A percentile compares a stretch with the other conserved stretches of the same genome.
These are phyloP conservation scores for Aphidius gifuensis DNA, from an alignment of 1,140 invertebrate species.

Conservation along the genomic window DNA sequence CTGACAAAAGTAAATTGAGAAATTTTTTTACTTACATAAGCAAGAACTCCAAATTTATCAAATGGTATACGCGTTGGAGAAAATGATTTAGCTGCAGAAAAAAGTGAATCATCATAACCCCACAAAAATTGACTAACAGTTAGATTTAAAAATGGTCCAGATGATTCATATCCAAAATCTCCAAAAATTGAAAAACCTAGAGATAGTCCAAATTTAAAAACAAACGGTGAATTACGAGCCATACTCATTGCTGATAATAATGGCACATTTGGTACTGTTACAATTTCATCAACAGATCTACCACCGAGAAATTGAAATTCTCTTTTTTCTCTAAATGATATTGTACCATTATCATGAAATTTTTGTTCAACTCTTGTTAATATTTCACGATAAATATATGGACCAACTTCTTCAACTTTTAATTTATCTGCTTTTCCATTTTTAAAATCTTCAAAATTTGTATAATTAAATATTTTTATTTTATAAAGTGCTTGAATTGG, in stretches of 20 bases:
- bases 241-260: constrained; percentile 57
- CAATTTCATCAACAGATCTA: constrained; percentile 57
- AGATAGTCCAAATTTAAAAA: constrained; percentile 51
- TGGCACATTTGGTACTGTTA: constrained; percentile 67
- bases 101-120: constrained; percentile 79
- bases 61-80: constrained; percentile 57
- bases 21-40: constrained; percentile 58
- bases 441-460: constrained; percentile 66
- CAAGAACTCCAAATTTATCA: constrained; percentile 75
- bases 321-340: constrained; percentile 64
- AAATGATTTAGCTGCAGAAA: constrained; percentile 60
- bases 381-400: constrained; percentile 67
- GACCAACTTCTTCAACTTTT: constrained; percentile 67
- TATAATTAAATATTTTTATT: constrained; percentile 77
- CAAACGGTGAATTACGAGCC: constrained; percentile 48
- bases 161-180: no score
- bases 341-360: constrained; percentile 51
- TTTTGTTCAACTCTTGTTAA: constrained; percentile 44
- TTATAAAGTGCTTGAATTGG: constrained; percentile 67
- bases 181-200: constrained; percentile 11
- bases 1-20: neutral
- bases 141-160: constrained; percentile 59
- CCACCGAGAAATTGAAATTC: constrained; percentile 63
- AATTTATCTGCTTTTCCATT: constrained; percentile 59
- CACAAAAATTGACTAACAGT: constrained; percentile 70